Evolutionary conservation across 2,888 invertebrate species (phyloP), one percentile per base, ranked within the genome.

Genomic region (Limenitis camilla): DNA sequence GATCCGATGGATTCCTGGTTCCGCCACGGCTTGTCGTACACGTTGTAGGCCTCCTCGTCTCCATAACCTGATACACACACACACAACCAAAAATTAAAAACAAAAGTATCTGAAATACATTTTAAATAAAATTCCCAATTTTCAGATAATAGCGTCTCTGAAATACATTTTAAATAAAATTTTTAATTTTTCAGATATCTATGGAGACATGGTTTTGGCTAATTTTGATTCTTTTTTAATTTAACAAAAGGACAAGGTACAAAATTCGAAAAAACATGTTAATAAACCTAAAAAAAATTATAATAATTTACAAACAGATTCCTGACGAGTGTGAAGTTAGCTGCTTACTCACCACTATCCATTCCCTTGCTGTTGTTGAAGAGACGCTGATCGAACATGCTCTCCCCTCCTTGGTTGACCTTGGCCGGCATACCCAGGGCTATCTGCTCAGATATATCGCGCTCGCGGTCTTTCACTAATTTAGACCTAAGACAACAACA

Each of bases 21-120:
- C 50, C 98, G 92, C 99, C 99, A 99, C 0, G 99, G 97, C 76
- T 97, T 97, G 81, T 99, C 98, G 72, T 99, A 99, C 0, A 99
- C 98, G 74, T 94, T 97, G 83, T 99, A 99, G 0, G 94, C 94
- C 67, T 99, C 99, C 67, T 99, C 99, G 68, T 99, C 98, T 0
- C 93, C 97, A 77, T 96, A 99, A 0, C 98, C 98, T 80, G 81
- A 55, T 6, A 67, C 19, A 45, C 32, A 45, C 8, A 2, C 7
- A 0, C 6, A 35, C 5, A 5, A 10, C 4, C n/a, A 5, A 5
- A 36, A 36, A 10, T 8, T 36, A 36, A 5, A 0, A 6, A 10
- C 6, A 36, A 10, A 36, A n/a, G 2, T 10, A 19, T 3, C 19
- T 19, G 19, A 19, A 19, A 19, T 19, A 19, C 19, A 19, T 19